Conservation (phyloP, 2,113 vertebrate genomes). For the Dipodomys spectabilis region DNA sequence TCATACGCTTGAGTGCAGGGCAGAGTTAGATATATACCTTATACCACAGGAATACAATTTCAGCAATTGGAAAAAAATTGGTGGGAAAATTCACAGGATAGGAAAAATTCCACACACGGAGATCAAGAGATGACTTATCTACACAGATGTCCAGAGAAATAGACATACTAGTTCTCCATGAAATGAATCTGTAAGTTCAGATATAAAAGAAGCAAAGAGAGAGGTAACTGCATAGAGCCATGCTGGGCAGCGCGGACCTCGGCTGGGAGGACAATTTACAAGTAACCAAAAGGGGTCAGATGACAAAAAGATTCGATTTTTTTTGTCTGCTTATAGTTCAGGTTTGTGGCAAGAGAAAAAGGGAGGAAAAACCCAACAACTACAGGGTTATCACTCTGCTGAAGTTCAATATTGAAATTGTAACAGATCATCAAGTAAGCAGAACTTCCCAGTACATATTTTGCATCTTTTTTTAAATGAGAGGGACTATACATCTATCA, state of each 20-base stretch:
- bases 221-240: accelerated
- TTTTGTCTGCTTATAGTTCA: neutral
- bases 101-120: neutral
- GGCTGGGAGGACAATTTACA: neutral
- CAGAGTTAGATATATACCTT: neutral
- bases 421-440: neutral
- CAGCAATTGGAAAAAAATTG: neutral
- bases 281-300: neutral
- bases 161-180: neutral
- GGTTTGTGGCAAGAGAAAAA: neutral
- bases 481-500: neutral
- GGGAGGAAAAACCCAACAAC: neutral
- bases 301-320: neutral
- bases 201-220: neutral
- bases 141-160: neutral
- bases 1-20: neutral
- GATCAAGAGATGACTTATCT: neutral
- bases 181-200: neutral
- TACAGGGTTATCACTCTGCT: neutral
- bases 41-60: neutral
- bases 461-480: neutral
- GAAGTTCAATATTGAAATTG: neutral
- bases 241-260: too few relatives aligned
- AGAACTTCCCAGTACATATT: neutral
- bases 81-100: neutral